phyloP scores from a whole-genome alignment of 2,888 invertebrate genomes.

The Drosophila formosana region DNA sequence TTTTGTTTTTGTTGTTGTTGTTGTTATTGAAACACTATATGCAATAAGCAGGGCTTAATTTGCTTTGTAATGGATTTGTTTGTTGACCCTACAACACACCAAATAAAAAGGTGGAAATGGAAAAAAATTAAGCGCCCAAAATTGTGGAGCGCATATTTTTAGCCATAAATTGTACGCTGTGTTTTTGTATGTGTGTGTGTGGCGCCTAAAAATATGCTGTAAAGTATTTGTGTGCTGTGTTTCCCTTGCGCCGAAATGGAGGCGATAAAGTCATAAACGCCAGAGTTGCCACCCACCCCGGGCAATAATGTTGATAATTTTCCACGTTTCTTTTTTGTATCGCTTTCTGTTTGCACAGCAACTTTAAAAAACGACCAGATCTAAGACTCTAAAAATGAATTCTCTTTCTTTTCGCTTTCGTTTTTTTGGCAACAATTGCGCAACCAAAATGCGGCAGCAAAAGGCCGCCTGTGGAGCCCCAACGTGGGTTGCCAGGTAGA shows the following conservation, averaged over 20 bases:
- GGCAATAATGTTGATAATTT: constrained; percentile 27
- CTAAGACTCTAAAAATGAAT: constrained; percentile 14
- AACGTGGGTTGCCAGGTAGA: constrained; percentile 10
- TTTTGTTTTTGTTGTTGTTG: constrained; percentile 25
- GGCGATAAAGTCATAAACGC: constrained; percentile 38
- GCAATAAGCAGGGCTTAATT: constrained; percentile 20
- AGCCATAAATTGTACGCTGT: constrained; percentile 29
- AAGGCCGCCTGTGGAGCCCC: constrained; percentile 25
- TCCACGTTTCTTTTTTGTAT: constrained; percentile 1
- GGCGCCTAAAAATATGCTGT: constrained; percentile 62
- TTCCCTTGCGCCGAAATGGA: constrained; percentile 22
- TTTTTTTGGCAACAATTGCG: constrained; percentile 42
- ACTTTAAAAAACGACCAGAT: constrained; percentile 31
- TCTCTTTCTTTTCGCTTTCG: not conserved
- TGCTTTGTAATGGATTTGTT: constrained; percentile 58
- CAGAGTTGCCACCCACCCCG: constrained; percentile 4
- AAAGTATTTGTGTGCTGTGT: constrained; percentile 20
- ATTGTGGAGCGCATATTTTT: constrained; percentile 62
- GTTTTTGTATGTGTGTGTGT: constrained; percentile 1
- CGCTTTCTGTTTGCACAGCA: constrained; percentile 14
- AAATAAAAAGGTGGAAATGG: not conserved
- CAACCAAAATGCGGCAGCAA: constrained; percentile 25
- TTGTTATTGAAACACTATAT: constrained; percentile 47
- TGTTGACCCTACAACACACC: constrained; percentile 23
- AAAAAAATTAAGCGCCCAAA: constrained; percentile 20